Evolutionary conservation across 2,113 vertebrate genomes (phyloP).

Genomic region (Ornithorhynchus anatinus): DNA sequence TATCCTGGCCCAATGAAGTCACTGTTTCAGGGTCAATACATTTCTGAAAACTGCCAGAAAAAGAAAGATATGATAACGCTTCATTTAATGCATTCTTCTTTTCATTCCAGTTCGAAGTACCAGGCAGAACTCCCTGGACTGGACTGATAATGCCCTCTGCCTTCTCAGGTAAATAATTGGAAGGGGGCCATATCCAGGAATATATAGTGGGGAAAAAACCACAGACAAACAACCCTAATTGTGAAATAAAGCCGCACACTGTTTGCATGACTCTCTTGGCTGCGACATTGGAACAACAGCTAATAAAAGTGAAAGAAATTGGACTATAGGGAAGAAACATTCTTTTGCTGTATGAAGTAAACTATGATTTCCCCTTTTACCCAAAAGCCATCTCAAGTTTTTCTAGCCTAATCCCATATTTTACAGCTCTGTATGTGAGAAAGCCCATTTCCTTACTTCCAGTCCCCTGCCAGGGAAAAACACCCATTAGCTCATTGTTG

Average conservation of each 20-base stretch:
- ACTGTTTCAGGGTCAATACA: neutral
- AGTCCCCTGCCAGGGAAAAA: constrained; percentile 1
- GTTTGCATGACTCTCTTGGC: neutral
- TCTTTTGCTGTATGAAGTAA: neutral
- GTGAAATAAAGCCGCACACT: neutral
- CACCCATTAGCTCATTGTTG: neutral
- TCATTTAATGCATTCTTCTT: neutral
- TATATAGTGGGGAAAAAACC: too few relatives aligned
- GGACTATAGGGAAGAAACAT: too few relatives aligned
- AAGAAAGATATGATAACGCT: neutral
- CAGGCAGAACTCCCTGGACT: neutral
- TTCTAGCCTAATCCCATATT: neutral
- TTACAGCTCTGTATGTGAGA: constrained; percentile 6
- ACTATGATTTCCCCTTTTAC: neutral
- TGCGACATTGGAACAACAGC: neutral
- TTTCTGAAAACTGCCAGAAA: neutral
- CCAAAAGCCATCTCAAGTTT: neutral
- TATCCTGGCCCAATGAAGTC: neutral
- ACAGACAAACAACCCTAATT: neutral
- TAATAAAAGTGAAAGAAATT: neutral
- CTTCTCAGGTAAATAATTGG: neutral
- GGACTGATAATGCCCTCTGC: neutral
- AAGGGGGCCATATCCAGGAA: too few relatives aligned
- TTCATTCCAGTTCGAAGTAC: neutral
- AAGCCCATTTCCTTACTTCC: neutral